A percentile compares a stretch with the other conserved stretches of the same genome.
These are phyloP conservation scores for Myotis daubentonii DNA, from an alignment of 2,797 vertebrate species.

Conservation along the genomic window DNA sequence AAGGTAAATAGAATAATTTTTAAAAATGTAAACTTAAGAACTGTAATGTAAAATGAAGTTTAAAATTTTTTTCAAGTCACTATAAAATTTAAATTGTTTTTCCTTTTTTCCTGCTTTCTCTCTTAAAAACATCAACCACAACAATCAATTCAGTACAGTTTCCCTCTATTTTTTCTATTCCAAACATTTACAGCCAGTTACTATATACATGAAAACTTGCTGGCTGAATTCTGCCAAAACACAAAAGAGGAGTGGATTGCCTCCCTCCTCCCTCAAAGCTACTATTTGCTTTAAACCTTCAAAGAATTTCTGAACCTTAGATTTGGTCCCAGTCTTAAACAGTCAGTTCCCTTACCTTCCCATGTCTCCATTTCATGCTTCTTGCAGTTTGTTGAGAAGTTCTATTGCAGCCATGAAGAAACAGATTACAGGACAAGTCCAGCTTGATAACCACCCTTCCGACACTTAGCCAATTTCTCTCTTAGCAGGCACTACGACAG, in stretches of 20 bases:
- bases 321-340: background rate
- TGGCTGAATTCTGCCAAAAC: slow-evolving; percentile 52
- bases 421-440: slow-evolving; percentile 74
- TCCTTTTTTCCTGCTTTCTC: background rate
- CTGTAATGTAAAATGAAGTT: background rate
- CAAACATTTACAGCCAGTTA: slow-evolving; percentile 47
- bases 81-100: slow-evolving; percentile 54
- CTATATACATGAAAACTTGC: slow-evolving; percentile 54
- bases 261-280: slow-evolving; percentile 60
- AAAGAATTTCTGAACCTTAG: slow-evolving; percentile 53
- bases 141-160: slow-evolving; percentile 33
- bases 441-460: slow-evolving; percentile 86
- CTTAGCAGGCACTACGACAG: slow-evolving; percentile 85
- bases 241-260: slow-evolving; percentile 59
- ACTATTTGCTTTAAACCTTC: slow-evolving; percentile 61
- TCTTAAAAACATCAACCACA: slow-evolving; percentile 46
- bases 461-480: slow-evolving; percentile 88
- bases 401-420: slow-evolving; percentile 89
- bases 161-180: slow-evolving; percentile 27
- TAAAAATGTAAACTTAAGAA: slow-evolving; percentile 15
- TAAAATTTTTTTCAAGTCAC: slow-evolving; percentile 44
- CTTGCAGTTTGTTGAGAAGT: slow-evolving; percentile 84
- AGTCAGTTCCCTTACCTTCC: slow-evolving; percentile 90
- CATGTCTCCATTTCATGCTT: slow-evolving; percentile 97
- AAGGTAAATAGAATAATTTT: slow-evolving; percentile 68